A percentile compares a stretch with the other conserved stretches of the same genome.
phyloP scores from a whole-genome alignment of 2,797 vertebrate species.

The Poeciliopsis turneri region DNA sequence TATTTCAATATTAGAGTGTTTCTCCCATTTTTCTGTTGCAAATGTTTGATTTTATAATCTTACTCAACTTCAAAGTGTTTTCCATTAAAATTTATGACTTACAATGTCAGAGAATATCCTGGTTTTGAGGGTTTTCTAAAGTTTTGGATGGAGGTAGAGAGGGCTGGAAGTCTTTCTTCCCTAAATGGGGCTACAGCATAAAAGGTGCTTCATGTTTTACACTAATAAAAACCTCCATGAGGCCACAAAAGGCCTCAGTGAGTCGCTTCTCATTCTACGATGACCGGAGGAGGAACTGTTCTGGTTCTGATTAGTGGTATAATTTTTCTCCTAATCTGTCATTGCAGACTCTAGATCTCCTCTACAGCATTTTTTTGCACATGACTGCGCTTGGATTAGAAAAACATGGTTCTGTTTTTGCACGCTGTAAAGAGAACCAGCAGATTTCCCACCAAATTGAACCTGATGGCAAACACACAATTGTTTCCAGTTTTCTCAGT shows the following conservation, averaged over 20 bases:
- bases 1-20: not conserved
- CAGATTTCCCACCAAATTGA: constrained; percentile 43
- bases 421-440: constrained; percentile 34
- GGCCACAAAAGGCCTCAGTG: not conserved
- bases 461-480: constrained; percentile 37
- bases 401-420: constrained; percentile 1
- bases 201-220: not conserved
- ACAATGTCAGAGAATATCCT: not conserved
- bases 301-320: constrained; percentile 12
- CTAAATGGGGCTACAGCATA: not conserved
- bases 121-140: not conserved
- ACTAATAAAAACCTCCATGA: not conserved
- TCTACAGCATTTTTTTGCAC: not conserved
- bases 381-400: constrained; percentile 5
- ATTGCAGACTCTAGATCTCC: not conserved
- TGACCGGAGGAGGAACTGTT: not conserved
- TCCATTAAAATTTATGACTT: not conserved
- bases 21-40: not conserved
- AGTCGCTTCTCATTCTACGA: not conserved
- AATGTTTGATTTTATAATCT: not conserved
- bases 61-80: not conserved
- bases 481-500: constrained; percentile 9
- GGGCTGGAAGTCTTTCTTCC: not conserved
- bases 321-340: constrained; percentile 10
- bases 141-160: not conserved